Percentiles rank a stretch among this genome's conserved stretches.
phyloP scores from a whole-genome alignment of 2,888 invertebrate genomes.

The Itoplectis maculator region DNA sequence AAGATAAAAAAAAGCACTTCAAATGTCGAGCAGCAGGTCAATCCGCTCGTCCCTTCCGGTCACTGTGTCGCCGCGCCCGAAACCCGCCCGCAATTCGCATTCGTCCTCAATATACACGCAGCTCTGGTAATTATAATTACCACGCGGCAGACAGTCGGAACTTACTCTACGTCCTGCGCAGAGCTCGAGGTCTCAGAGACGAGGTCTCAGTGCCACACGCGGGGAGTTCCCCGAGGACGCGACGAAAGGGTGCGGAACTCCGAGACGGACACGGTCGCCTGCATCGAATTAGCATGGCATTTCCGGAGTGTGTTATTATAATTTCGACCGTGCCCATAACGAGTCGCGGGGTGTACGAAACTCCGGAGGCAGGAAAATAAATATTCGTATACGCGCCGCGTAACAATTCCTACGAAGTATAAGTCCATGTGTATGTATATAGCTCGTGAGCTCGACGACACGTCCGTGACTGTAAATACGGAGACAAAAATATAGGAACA shows the following conservation, averaged over 20 bases:
- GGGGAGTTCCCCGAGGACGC: slow-evolving; percentile 56
- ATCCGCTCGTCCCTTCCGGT: slow-evolving; percentile 33
- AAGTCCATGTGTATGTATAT: no score
- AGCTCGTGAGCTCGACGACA: no score
- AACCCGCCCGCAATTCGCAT: slow-evolving; percentile 15
- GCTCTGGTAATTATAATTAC: slow-evolving; percentile 81
- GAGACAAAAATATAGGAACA: no score
- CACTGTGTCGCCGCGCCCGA: slow-evolving; percentile 68
- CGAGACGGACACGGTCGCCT: slow-evolving; percentile 56
- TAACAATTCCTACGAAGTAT: no score
- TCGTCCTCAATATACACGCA: slow-evolving; percentile 76
- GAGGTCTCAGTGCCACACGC: slow-evolving; percentile 22
- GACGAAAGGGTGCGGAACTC: slow-evolving; percentile 63
- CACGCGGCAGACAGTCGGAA: slow-evolving; percentile 54
- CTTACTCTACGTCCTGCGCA: slow-evolving; percentile 2
- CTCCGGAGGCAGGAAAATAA: background rate
- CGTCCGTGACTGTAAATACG: no score
- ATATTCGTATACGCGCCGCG: background rate
- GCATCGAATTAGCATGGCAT: slow-evolving; percentile 73
- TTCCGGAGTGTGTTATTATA: slow-evolving; percentile 66
- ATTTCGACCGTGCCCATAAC: slow-evolving; percentile 2
- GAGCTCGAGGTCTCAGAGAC: slow-evolving; percentile 26
- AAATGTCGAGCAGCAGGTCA: background rate
- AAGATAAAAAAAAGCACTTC: no score
- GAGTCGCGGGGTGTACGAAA: background rate